phyloP scores from a whole-genome alignment of 1,140 invertebrate genomes.

The Diplogasteroides magnus region DNA sequence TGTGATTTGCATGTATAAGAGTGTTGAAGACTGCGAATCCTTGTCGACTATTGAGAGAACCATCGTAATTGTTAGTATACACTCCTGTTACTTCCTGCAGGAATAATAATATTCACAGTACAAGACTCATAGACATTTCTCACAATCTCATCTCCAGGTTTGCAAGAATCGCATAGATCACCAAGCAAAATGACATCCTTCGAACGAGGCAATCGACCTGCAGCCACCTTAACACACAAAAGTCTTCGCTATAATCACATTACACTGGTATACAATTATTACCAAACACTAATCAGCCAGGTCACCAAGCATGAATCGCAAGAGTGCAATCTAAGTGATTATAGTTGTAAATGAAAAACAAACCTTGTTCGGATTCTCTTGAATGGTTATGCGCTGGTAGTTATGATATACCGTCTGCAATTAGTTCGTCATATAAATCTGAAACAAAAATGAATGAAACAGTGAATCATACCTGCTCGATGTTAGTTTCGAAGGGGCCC shows the following conservation, averaged over 20 bases:
- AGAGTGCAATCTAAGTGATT: no score
- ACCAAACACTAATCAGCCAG: no score
- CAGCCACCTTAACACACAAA: no score
- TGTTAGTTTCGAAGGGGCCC: constrained; percentile 78
- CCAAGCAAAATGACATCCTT: constrained; percentile 92
- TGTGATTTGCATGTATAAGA: constrained; percentile 81
- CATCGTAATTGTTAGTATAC: constrained; percentile 96
- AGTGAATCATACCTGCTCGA: constrained; percentile 67
- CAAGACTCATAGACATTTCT: constrained; percentile 58
- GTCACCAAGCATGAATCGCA: no score
- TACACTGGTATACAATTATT: no score
- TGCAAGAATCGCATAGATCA: constrained; percentile 90
- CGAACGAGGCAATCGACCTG: constrained; percentile 90
- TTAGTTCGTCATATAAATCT: background rate
- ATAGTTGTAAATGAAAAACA: no score
- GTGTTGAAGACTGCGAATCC: constrained; percentile 97
- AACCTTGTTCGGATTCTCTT: constrained; percentile 75
- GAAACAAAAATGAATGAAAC: no score
- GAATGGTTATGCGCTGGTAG: constrained; percentile 94
- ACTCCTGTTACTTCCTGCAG: constrained; percentile 70
- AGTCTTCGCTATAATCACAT: no score
- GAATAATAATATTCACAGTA: constrained; percentile 3
- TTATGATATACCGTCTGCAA: constrained; percentile 91
- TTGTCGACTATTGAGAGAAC: constrained; percentile 81
- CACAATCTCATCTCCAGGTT: constrained; percentile 94